phyloP scores from a whole-genome alignment of 2,797 vertebrate species.

The Poecilia gillii region DNA sequence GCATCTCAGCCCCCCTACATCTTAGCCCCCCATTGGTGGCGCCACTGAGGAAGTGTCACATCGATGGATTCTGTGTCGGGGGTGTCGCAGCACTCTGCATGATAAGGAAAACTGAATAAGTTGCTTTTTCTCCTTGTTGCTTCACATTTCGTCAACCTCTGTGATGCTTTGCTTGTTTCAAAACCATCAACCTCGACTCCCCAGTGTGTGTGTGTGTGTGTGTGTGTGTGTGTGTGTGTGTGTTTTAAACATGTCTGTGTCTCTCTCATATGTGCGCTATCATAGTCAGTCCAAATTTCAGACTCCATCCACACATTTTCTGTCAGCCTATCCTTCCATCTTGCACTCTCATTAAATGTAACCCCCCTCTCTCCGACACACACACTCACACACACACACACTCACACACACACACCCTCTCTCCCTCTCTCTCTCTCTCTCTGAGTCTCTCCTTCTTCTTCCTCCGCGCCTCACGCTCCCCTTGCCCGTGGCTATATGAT shows the following conservation, averaged over 20 bases:
- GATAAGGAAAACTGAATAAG: slow-evolving; percentile 70
- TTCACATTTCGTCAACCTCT: slow-evolving; percentile 84
- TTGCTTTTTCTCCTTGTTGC: slow-evolving; percentile 73
- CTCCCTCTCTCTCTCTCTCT: slow-evolving; percentile 49
- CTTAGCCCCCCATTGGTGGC: slow-evolving; percentile 14
- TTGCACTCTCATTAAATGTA: slow-evolving; percentile 79
- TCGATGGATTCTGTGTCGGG: slow-evolving; percentile 58
- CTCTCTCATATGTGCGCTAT: slow-evolving; percentile 49
- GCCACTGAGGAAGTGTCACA: slow-evolving; percentile 72
- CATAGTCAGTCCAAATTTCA: slow-evolving; percentile 63
- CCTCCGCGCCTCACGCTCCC: slow-evolving; percentile 81
- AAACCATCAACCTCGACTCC: slow-evolving; percentile 64
- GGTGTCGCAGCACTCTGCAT: slow-evolving; percentile 66
- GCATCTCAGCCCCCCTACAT: background rate
- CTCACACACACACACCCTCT: slow-evolving; percentile 51
- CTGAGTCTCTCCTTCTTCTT: slow-evolving; percentile 62
- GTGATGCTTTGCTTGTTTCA: slow-evolving; percentile 71
- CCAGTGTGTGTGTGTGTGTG: slow-evolving; percentile 33
- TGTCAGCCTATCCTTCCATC: slow-evolving; percentile 79
- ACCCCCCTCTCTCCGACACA: slow-evolving; percentile 46
- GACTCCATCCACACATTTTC: slow-evolving; percentile 74
- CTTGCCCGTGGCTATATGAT: slow-evolving; percentile 88
- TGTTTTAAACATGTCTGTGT: slow-evolving; percentile 28
- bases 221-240: slow-evolving; percentile 22
- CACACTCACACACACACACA: slow-evolving; percentile 46